These are phyloP conservation scores for Coleophora deauratella DNA, from an alignment of 2,888 invertebrate species.

Conservation along the genomic window DNA sequence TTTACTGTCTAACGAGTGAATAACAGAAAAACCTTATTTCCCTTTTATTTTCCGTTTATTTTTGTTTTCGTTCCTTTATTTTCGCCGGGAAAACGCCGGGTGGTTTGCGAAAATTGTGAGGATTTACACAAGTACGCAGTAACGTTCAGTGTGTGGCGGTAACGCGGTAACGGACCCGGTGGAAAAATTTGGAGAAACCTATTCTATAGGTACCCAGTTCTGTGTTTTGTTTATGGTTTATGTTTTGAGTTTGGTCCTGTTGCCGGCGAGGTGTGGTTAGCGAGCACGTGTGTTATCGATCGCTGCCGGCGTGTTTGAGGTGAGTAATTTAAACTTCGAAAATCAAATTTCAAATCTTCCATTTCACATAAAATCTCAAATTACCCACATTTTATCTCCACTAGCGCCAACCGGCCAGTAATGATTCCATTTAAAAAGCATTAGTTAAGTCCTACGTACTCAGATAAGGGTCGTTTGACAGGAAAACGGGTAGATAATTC, in stretches of 20 bases:
- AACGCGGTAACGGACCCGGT: constrained; percentile 28
- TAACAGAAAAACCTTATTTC: constrained; percentile 11
- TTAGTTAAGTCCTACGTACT: too few relatives aligned
- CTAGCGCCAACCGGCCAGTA: not conserved
- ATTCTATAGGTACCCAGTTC: constrained; percentile 14
- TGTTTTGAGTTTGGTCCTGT: constrained; percentile 29
- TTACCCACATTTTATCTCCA: not conserved
- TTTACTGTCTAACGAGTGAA: constrained; percentile 18
- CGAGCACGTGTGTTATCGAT: constrained; percentile 51
- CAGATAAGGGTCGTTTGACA: constrained; percentile 1
- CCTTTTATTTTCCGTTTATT: constrained; percentile 26
- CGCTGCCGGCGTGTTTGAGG: constrained; percentile 32
- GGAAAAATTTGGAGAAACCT: constrained; percentile 24
- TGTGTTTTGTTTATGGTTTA: constrained; percentile 32
- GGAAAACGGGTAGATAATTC: constrained; percentile 35
- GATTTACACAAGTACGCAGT: constrained; percentile 27
- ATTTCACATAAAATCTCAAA: not conserved
- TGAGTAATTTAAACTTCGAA: constrained; percentile 21
- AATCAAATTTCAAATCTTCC: constrained; percentile 5
- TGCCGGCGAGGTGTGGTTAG: constrained; percentile 33
- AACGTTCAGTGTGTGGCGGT: constrained; percentile 28
- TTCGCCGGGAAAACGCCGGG: constrained; percentile 63
- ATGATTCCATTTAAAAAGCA: too few relatives aligned
- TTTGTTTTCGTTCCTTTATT: constrained; percentile 37
- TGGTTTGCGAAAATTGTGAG: constrained; percentile 28